Evolutionary conservation across 2,888 invertebrate genomes (phyloP), one percentile per base, ranked within the genome.

Genomic region (Andrena fulva): DNA sequence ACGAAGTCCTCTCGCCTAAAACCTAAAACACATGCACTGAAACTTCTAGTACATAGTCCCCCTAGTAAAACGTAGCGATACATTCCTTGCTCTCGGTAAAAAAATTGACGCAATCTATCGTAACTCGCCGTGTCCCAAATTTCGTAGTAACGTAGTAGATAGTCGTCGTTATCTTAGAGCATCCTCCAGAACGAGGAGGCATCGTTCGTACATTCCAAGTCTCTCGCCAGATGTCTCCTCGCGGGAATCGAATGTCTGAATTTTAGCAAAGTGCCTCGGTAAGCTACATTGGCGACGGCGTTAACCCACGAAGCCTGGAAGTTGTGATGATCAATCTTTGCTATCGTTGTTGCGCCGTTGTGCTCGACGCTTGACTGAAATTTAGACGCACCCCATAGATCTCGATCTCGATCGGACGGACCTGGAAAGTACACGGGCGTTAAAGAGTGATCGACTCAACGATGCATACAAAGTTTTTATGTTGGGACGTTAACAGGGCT

Each of bases 331-430:
- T 24, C n/a, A 10, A 4, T 63, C 16, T 8, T n/a, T 12, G 7
- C 4, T 24, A 10, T n/a, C 3, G 3, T 27, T 4, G 42, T n/a
- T n/a, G 16, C 29, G 27, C 20, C 16, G 59, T 29, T 29, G 16
- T 27, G 16, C 16, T 2, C 20, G 33, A 73, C 29, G 60, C 75
- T 71, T 48, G 48, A 76, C 52, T 71, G 77, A 82, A 76, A 76
- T 72, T 27, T 48, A 60, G 50, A 66, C 69, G 67, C 29, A 64
- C 67, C 48, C 64, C 71, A 50, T 73, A 83, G 64, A 81, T 81
- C 81, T 85, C 83, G 85, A 78, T 42, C 73, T 85, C 69, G 77
- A 87, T 82, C 75, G 84, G 59, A 77, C 80, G 63, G 70, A 85
- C 76, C 31, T 71, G 69, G 80, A 84, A 86, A 71, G 63, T 72